Conservation (phyloP, 2,888 invertebrate species). For the Cheilosia vulpina region DNA sequence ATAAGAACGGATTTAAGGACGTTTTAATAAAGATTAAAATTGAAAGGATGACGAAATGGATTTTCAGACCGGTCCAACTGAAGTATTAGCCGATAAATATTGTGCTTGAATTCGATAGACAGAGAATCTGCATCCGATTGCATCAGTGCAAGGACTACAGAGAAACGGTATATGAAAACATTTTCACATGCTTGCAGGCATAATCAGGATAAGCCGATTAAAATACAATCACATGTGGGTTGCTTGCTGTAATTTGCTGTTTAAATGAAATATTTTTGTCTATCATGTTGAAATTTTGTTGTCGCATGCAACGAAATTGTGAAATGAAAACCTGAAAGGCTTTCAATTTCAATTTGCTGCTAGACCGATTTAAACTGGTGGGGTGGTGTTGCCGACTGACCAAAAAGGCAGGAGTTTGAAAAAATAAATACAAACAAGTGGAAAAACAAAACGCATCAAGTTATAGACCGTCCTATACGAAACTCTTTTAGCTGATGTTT, state of each 20-base stretch:
- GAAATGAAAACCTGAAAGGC: too few species aligned
- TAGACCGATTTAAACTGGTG: too few species aligned
- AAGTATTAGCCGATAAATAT: conserved; percentile 35
- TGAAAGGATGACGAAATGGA: conserved; percentile 37
- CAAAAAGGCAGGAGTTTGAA: too few species aligned
- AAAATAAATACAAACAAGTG: too few species aligned
- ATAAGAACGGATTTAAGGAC: conserved; percentile 51
- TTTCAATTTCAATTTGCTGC: too few species aligned
- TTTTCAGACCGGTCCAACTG: conserved; percentile 14
- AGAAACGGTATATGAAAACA: neutral
- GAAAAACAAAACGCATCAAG: too few species aligned
- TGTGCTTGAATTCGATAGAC: neutral
- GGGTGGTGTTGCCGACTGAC: too few species aligned
- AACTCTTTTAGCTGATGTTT: too few species aligned
- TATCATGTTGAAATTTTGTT: too few species aligned
- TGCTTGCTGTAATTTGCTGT: neutral
- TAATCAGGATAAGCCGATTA: conserved; percentile 59
- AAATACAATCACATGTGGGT: conserved; percentile 35
- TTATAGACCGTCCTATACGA: too few species aligned
- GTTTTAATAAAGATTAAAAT: conserved; percentile 56
- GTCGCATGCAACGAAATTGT: too few species aligned
- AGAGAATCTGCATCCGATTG: neutral
- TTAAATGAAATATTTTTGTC: neutral
- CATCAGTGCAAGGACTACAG: neutral
- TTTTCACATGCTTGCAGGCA: conserved; percentile 23